Percentiles rank a stretch among this genome's conserved stretches.
These are phyloP conservation scores for Hippasteria phrygiana DNA, from an alignment of 53 echinoderm and acorn worm species.

Conservation along the genomic window DNA sequence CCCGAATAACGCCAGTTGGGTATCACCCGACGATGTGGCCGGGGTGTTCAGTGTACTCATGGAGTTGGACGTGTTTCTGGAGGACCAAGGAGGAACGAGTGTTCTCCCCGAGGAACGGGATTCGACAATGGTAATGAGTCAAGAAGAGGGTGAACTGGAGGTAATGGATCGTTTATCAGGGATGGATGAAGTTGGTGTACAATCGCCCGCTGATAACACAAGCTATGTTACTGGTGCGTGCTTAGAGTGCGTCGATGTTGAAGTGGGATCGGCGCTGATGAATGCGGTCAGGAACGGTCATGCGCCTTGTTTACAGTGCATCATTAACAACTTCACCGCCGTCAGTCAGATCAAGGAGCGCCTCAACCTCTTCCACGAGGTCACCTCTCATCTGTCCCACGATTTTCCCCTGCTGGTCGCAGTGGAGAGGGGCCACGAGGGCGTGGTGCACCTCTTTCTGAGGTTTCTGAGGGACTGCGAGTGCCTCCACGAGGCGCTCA, in stretches of 20 bases:
- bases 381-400: conserved; percentile 23
- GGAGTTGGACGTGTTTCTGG: conserved; percentile 59
- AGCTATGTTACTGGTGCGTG: conserved; percentile 53
- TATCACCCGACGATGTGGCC: conserved; percentile 7
- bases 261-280: conserved; percentile 39
- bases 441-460: conserved; percentile 52
- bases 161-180: not conserved
- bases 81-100: conserved; percentile 30
- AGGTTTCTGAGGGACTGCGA: conserved; percentile 49
- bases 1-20: not conserved
- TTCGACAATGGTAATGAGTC: not conserved
- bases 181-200: not conserved
- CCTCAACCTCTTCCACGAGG: conserved; percentile 24
- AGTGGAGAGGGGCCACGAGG: conserved; percentile 56
- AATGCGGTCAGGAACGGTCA: conserved; percentile 58
- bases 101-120: not conserved
- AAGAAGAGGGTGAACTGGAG: not conserved
- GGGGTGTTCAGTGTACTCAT: conserved; percentile 52
- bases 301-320: conserved; percentile 52
- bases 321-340: conserved; percentile 45
- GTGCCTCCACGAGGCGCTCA: conserved; percentile 39
- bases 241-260: conserved; percentile 47
- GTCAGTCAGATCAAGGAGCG: conserved; percentile 27
- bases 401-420: conserved; percentile 46
- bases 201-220: not conserved